Conservation (phyloP, 2,888 invertebrate genomes). For the Dyspetes luteomarginatus region DNA sequence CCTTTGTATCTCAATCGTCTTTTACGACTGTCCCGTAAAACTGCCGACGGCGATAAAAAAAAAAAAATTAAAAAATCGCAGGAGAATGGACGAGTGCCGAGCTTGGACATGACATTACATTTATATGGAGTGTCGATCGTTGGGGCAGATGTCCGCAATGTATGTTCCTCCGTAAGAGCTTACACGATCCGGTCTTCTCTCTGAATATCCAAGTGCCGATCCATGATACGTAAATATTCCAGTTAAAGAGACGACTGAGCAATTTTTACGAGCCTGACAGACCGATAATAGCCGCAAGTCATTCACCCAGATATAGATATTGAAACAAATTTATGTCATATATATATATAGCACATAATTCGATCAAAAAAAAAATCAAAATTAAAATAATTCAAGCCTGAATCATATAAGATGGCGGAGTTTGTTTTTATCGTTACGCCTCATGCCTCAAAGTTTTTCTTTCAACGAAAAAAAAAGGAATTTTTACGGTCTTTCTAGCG, state of each 20-base stretch:
- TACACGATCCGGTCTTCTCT: not conserved
- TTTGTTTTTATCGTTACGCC: no score
- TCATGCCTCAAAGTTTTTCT: no score
- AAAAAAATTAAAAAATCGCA: slow-evolving; percentile 16
- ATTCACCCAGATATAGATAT: slow-evolving; percentile 57
- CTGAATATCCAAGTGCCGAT: slow-evolving; percentile 23
- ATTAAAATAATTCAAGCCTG: no score
- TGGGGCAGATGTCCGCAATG: slow-evolving; percentile 58
- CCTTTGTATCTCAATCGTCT: slow-evolving; percentile 57
- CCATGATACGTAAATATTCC: slow-evolving; percentile 21
- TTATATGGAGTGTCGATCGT: slow-evolving; percentile 64
- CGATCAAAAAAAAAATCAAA: no score
- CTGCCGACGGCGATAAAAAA: slow-evolving; percentile 49
- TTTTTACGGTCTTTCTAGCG: no score
- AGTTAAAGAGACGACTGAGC: slow-evolving; percentile 33
- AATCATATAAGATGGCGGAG: no score
- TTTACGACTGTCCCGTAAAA: slow-evolving; percentile 57
- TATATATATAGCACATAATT: not conserved
- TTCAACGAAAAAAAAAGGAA: no score
- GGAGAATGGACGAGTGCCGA: not conserved
- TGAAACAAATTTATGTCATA: slow-evolving; percentile 20
- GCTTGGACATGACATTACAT: slow-evolving; percentile 55
- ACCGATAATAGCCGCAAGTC: slow-evolving; percentile 54
- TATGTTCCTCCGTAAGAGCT: slow-evolving; percentile 6
- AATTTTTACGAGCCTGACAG: slow-evolving; percentile 29